Evolutionary conservation across 2,888 invertebrate genomes (phyloP), one percentile per base, ranked within the genome.

Genomic region (Napeogenes inachia): DNA sequence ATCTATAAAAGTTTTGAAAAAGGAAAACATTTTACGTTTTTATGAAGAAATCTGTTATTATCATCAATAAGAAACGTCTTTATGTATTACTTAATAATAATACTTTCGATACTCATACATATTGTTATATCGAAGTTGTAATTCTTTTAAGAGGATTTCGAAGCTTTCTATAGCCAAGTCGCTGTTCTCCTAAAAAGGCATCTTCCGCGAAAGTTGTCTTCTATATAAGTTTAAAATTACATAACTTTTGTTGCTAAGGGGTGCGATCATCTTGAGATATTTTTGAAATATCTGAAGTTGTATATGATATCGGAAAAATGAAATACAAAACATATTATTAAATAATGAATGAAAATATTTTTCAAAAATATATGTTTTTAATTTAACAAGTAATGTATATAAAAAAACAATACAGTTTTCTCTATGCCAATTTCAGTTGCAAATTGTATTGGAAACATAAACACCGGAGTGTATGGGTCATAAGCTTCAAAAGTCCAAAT

Each of bases 191-290:
- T 8, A 60, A 62, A 65, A 56, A 60, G 57, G 30, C 46, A 54
- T 58, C 53, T 38, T 57, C 47, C 42, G 65, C 57, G 60, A 65
- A 65, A 65, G 65, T 64, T 62, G 62, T 62, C 55, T 54, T 56
- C 45, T 59, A 46, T 46, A 54, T 10, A 35, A 54, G 46, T 42
- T 60, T 54, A 57, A 62, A 55, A 50, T 58, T 62, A 59, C 57
- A 53, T 64, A 59, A 59, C 59, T 59, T 61, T 50, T 30, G 4
- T 30, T 30, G 50, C 30, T 30, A 50, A 30, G 30, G 50, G 50
- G 50, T 30, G 12, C 58, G n/a, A 38, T 42, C n/a, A 50, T 30
- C 12, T 21, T 53, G 53, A 42, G 42, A 42, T 42, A 42, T 42
- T 42, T 42, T 42, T 42, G 42, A 42, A 42, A 42, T 10, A 42